Base-by-base conservation (phyloP, 2,888 invertebrate species). In the Lasioglossum lativentre region DNA sequence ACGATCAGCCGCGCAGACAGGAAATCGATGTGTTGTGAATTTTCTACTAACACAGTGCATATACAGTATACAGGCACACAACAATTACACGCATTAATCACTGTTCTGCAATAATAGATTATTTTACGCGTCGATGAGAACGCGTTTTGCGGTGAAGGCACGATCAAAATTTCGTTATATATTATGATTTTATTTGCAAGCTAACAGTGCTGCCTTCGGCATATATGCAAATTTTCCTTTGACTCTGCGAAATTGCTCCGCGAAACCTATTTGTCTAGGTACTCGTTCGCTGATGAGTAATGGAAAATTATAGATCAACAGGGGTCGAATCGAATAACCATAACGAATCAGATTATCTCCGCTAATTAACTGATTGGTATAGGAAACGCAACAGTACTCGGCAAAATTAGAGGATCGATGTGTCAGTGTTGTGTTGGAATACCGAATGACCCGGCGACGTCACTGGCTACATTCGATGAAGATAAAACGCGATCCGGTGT, bases 251-350 rank as follows among this genome's bases (percentile, higher is more conserved):
- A 16, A 63, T 30, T 30, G 63, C 63, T 4, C 6, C 16, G 16
- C 63, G 63, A 23, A 63, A 30, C 30, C n/a, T 30, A 63, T 63
- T 63, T 63, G 30, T 30, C 63, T 30, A 30, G 63, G 27, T 63
- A 30, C 14, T 63, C 59, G 63, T 30, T 63, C 27, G 30, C 16
- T 27, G 30, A 63, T 6, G 63, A 63, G 16, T 63, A 30, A 63
- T 63, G 27, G 63, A 63, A 63, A 30, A 63, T 63, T 63, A 63
- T 63, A 63, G 63, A 63, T 63, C 63, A 63, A 30, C 27, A 16
- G 6, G 0, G 63, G 16, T 16, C 6, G 14, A 63, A 27, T 30
- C 63, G 63, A 63, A 63, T 6, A 63, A 63, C 30, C 63, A 30
- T 30, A 30, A 30, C 30, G 63, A 30, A 30, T 30, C 16, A 14